phyloP scores from a whole-genome alignment of 2,113 vertebrate species.

The Diadophis punctatus region DNA sequence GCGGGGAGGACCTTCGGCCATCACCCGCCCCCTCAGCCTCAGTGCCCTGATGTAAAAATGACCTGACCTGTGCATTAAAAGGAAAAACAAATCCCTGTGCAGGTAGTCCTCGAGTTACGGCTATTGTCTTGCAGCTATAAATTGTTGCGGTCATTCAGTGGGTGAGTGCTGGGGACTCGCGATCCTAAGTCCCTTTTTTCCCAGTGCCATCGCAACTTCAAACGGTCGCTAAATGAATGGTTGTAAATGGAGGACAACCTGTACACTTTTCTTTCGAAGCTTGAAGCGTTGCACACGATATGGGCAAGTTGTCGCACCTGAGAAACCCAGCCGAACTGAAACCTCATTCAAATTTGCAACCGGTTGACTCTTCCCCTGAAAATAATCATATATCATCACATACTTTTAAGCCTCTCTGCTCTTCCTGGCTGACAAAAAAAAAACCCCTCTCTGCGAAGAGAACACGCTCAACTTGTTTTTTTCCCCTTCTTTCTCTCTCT shows the following conservation, averaged over 20 bases:
- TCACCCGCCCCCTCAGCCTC: background rate
- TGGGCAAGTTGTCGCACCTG: fast-evolving
- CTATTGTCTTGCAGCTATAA: no score
- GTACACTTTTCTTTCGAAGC: background rate
- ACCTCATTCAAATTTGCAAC: background rate
- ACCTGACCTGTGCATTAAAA: conserved; percentile 33
- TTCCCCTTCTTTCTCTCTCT: background rate
- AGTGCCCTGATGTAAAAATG: conserved; percentile 51
- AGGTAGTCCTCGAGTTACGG: background rate
- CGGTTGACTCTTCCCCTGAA: background rate
- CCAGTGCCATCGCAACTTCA: no score
- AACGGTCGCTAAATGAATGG: no score
- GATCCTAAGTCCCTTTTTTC: no score
- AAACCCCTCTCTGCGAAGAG: background rate
- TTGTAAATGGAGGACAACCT: no score
- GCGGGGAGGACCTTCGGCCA: conserved; percentile 31
- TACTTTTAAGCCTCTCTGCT: conserved; percentile 1
- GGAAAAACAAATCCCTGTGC: background rate
- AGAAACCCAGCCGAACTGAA: background rate
- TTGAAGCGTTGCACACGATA: background rate
- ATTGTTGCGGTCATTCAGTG: no score
- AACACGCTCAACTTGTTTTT: background rate
- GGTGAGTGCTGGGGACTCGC: no score
- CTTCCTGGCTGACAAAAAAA: background rate
- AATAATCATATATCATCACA: background rate